Evolutionary conservation across 2,113 vertebrate genomes (phyloP).

Genomic region (Heterotilapia buettikoferi): DNA sequence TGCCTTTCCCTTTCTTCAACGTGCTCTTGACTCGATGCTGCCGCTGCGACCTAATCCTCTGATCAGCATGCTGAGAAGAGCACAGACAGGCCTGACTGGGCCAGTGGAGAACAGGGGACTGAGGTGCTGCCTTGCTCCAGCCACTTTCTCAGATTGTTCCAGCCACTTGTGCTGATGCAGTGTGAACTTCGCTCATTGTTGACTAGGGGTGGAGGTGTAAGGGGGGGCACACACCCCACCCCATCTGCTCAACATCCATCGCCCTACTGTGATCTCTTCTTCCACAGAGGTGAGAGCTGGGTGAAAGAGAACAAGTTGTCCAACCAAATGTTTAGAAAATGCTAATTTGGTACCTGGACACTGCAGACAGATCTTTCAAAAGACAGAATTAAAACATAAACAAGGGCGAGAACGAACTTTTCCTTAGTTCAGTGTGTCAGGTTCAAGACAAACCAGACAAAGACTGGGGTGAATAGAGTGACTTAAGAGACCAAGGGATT

Average conservation of each 20-base stretch:
- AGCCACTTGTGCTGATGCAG: conserved; percentile 55
- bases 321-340: neutral
- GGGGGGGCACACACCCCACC: neutral
- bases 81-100: neutral
- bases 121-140: conserved; percentile 11
- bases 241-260: neutral
- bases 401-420: neutral
- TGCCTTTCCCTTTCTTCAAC: conserved; percentile 47
- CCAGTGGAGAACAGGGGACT: conserved; percentile 1
- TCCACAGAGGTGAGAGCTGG: neutral
- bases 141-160: conserved; percentile 55
- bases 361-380: neutral
- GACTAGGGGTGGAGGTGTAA: neutral
- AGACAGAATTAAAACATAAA: neutral
- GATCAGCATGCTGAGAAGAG: conserved; percentile 72
- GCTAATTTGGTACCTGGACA: neutral
- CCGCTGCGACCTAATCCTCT: conserved; percentile 68
- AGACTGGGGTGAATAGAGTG: conserved; percentile 54
- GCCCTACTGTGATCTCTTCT: neutral
- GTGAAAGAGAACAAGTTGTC: neutral
- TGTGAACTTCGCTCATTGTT: conserved; percentile 47
- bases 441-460: conserved; percentile 61
- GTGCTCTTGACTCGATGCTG: conserved; percentile 60
- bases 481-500: conserved; percentile 43
- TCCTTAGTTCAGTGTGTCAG: conserved; percentile 42